Base-by-base conservation (phyloP, 2,888 invertebrate genomes). In the Enchytraeus crypticus region DNA sequence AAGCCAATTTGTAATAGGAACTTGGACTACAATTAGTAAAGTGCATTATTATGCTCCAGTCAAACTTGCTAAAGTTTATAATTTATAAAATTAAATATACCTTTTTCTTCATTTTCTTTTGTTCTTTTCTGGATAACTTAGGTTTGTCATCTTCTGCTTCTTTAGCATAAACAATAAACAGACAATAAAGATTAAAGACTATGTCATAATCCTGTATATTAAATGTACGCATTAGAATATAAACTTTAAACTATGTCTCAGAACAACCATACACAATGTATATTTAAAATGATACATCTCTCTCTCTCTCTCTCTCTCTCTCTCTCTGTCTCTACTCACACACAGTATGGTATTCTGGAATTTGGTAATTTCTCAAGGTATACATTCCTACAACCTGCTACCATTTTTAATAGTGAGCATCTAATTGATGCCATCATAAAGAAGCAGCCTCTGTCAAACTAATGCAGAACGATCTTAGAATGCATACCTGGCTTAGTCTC, bases 31-130 rank as follows among this genome's bases (percentile, higher is more conserved):
- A n/a, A n/a, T n/a, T n/a, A n/a, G n/a, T n/a, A n/a, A n/a, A n/a
- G n/a, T n/a, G n/a, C n/a, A n/a, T n/a, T n/a, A n/a, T n/a, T n/a
- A n/a, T n/a, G n/a, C n/a, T n/a, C n/a, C n/a, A n/a, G n/a, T n/a
- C n/a, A n/a, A n/a, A n/a, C n/a, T n/a, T n/a, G n/a, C n/a, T n/a
- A n/a, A n/a, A n/a, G n/a, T n/a, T n/a, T n/a, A n/a, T n/a, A n/a
- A n/a, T n/a, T n/a, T n/a, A n/a, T n/a, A n/a, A n/a, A n/a, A n/a
- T n/a, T 27, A 53, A 26, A 8, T 38, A 38, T 18, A 74, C 76
- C 69, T 71, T 70, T 65, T 77, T 78, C 65, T 77, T 76, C 18
- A 74, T 59, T 62, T 76, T 77, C 63, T 76, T 77, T 54, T 72
- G 38, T 61, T 78, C 78, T 64, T 77, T 78, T 60, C 72, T 74